Evolutionary conservation across 2,113 vertebrate genomes (phyloP), one percentile per base, ranked within the genome.

Genomic region (Tonatia bakeri): DNA sequence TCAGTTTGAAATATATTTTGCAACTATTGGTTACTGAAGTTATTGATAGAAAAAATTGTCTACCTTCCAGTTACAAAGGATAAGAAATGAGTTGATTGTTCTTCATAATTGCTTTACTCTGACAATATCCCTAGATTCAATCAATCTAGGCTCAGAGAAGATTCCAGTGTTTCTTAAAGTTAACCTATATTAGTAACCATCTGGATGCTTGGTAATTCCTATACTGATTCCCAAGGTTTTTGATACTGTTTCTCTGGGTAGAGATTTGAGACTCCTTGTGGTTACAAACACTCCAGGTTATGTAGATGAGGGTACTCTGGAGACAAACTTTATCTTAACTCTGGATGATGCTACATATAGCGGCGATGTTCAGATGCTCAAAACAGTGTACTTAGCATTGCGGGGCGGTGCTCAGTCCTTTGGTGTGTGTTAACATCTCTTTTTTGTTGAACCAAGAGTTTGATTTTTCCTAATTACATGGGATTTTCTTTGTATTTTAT

Each of bases 361-460:
- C 2, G n/a, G 36, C 52, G 22, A 50, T 16, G 61, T 1, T 24
- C 47, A 70, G 1, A 70, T 54, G 4, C 4, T 65, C 20, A 54
- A 36, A 13, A 88, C 9, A 54, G 26, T 5, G 28, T 13, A 20
- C 33, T 76, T 3, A 50, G 1, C 10, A 52, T 24, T 24, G 1
- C 0, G 5, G 3, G 45, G 17, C 0, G 2, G 36, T 0, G 7
- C 8, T 16, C 12, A 11, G 4, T 50, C 5, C 28, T 93, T 67
- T 85, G 9, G 0, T 15, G 43, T 50, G 52, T 86, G 31, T 92
- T 92, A 54, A 54, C 28, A 77, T 14, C 0, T 61, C 10, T 87
- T 14, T 82, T 79, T 45, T 38, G 31, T 47, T 82, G 65, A 96
- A 77, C 9, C 15, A n/a, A 80, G 19, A 38, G 1, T 45, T 65